Conservation (phyloP, 2,113 vertebrate genomes). For the Ivindomyrus marchei region DNA sequence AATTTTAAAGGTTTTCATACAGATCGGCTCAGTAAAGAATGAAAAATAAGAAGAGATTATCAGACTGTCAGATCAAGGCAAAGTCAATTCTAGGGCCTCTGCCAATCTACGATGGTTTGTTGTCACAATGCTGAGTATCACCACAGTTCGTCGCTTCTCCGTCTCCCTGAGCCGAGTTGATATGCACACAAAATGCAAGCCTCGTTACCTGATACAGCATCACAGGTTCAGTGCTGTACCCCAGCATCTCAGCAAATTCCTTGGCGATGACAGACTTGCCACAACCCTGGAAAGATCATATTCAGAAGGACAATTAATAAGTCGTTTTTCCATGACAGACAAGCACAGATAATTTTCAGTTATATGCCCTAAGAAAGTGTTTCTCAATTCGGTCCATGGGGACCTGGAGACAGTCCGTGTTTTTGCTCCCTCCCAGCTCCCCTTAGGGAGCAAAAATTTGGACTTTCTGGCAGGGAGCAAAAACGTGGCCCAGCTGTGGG, state of each 20-base stretch:
- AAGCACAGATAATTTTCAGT: not conserved
- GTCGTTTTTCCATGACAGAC: not conserved
- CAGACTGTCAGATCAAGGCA: not conserved
- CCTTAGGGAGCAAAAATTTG: not conserved
- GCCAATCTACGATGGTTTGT: not conserved
- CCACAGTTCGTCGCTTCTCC: not conserved
- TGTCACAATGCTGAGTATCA: not conserved
- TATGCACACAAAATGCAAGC: not conserved
- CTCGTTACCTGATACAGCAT: constrained; percentile 90
- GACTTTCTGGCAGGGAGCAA: not conserved
- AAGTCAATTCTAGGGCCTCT: not conserved
- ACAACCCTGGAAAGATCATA: constrained; percentile 70
- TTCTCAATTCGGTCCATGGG: not conserved
- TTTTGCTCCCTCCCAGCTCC: not conserved
- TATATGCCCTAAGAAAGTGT: not conserved
- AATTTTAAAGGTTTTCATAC: not conserved
- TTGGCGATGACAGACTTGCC: constrained; percentile 86
- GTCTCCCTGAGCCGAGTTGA: not conserved
- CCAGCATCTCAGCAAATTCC: constrained; percentile 82
- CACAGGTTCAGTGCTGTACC: constrained; percentile 80
- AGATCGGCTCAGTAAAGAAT: not conserved
- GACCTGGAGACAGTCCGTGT: not conserved
- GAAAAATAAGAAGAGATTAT: not conserved
- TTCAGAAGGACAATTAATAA: not conserved
- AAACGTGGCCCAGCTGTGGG: not conserved